Conservation (phyloP, 2,888 invertebrate genomes). For the Callimorpha dominula region DNA sequence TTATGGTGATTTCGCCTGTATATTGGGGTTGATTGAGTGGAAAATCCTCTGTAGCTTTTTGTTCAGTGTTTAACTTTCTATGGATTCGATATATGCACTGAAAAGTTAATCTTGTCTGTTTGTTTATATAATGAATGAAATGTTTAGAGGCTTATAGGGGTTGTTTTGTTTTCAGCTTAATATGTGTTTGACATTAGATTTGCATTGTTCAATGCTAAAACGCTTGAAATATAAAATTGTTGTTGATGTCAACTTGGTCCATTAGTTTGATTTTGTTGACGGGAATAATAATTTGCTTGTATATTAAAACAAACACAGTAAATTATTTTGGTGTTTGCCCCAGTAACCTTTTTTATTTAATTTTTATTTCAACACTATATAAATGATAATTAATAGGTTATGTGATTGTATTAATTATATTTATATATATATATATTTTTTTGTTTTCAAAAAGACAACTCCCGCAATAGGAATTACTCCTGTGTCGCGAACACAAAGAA, state of each 20-base stretch:
- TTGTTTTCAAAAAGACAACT: too few species aligned
- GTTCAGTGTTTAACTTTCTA: constrained; percentile 30
- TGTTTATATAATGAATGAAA: constrained; percentile 49
- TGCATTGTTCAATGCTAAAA: constrained; percentile 26
- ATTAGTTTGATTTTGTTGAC: constrained; percentile 25
- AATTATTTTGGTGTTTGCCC: not conserved
- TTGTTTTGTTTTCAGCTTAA: constrained; percentile 45
- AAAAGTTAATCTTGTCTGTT: constrained; percentile 53
- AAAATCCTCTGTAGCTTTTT: constrained; percentile 48
- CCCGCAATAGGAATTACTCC: too few species aligned
- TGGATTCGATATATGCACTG: constrained; percentile 33
- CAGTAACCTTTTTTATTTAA: too few species aligned
- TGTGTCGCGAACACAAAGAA: too few species aligned
- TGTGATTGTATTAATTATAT: too few species aligned
- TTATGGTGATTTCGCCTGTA: constrained; percentile 53
- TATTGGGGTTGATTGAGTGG: constrained; percentile 52
- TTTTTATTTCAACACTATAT: not conserved
- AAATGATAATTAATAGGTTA: too few species aligned
- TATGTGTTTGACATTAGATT: constrained; percentile 43
- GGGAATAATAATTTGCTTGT: not conserved
- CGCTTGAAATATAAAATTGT: constrained; percentile 24
- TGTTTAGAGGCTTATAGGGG: constrained; percentile 42
- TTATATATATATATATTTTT: too few species aligned
- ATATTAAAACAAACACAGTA: not conserved
- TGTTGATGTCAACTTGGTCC: constrained; percentile 13